These are phyloP conservation scores for Amphimedon queenslandica DNA, from an alignment of 37 sponge, comb jelly and placozoan species.

Conservation along the genomic window DNA sequence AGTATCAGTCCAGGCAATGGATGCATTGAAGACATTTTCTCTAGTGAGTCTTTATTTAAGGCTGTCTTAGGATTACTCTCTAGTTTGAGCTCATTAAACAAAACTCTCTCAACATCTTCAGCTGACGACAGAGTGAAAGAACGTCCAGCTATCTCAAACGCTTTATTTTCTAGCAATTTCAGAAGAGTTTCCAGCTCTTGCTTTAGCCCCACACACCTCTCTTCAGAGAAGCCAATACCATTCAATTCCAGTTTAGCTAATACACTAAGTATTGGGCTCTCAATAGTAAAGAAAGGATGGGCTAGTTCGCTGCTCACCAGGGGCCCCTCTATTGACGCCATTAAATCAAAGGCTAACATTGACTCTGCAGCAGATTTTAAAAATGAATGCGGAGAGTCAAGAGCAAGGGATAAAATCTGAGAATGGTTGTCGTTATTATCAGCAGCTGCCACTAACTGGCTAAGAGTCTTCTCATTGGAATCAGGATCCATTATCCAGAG, in stretches of 20 bases:
- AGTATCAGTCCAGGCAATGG: conserved; percentile 83
- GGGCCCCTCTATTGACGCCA: conserved; percentile 45
- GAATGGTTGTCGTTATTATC: background rate
- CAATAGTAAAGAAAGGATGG: conserved; percentile 63
- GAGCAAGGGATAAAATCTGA: conserved; percentile 54
- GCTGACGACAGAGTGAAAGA: conserved; percentile 85
- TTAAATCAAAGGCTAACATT: conserved; percentile 60
- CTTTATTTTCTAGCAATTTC: conserved; percentile 64
- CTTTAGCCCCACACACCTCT: conserved; percentile 45
- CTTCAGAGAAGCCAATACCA: conserved; percentile 81
- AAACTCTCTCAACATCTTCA: conserved; percentile 81
- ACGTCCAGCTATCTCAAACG: conserved; percentile 54
- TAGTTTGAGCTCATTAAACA: conserved; percentile 81
- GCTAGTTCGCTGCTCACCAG: conserved; percentile 61
- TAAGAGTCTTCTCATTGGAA: conserved; percentile 60
- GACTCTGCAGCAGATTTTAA: conserved; percentile 60
- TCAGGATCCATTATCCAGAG: conserved; percentile 93
- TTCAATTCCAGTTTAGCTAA: conserved; percentile 85
- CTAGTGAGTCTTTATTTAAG: conserved; percentile 73
- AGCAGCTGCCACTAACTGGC: conserved; percentile 39
- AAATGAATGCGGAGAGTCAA: conserved; percentile 54
- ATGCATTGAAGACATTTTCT: conserved; percentile 75
- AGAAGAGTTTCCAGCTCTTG: conserved; percentile 47
- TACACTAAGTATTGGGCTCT: conserved; percentile 69
- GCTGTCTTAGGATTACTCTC: conserved; percentile 33